Evolutionary conservation across 2,888 invertebrate species (phyloP).

Genomic region (Temnothorax unifasciatus): DNA sequence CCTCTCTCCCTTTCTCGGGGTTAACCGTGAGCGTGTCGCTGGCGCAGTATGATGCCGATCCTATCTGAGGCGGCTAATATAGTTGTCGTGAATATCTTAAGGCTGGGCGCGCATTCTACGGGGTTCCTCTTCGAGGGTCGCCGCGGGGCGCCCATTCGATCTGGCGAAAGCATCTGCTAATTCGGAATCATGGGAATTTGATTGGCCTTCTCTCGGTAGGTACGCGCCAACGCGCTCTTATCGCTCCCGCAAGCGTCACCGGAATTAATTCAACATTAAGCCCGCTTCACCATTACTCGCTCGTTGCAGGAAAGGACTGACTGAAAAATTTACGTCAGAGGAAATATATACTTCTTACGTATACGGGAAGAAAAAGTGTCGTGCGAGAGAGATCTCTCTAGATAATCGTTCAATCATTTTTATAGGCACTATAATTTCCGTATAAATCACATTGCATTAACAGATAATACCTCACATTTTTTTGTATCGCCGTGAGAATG

Average conservation of each 20-base stretch:
- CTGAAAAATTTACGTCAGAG: constrained; percentile 6
- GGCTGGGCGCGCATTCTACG: constrained; percentile 83
- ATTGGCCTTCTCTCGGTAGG: constrained; percentile 78
- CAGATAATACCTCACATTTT: background rate
- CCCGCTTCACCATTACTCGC: constrained; percentile 8
- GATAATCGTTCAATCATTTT: background rate
- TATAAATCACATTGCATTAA: constrained; percentile 20
- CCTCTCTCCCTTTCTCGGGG: constrained; percentile 67
- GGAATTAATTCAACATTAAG: constrained; percentile 42
- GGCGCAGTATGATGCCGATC: constrained; percentile 85
- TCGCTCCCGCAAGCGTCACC: constrained; percentile 44
- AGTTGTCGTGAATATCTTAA: constrained; percentile 86
- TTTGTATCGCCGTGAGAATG: background rate
- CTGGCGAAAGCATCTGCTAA: constrained; percentile 86
- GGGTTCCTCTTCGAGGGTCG: constrained; percentile 82
- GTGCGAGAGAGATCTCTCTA: background rate
- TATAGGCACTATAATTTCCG: background rate
- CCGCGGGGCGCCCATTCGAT: constrained; percentile 85
- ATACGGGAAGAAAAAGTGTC: background rate
- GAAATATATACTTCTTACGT: background rate
- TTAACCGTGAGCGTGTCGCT: constrained; percentile 82
- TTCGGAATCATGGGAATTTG: constrained; percentile 86
- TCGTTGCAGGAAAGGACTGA: background rate
- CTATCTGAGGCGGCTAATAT: constrained; percentile 86
- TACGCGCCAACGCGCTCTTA: constrained; percentile 50